Conservation (phyloP, 2,113 vertebrate species). For the Trogon melanurus region DNA sequence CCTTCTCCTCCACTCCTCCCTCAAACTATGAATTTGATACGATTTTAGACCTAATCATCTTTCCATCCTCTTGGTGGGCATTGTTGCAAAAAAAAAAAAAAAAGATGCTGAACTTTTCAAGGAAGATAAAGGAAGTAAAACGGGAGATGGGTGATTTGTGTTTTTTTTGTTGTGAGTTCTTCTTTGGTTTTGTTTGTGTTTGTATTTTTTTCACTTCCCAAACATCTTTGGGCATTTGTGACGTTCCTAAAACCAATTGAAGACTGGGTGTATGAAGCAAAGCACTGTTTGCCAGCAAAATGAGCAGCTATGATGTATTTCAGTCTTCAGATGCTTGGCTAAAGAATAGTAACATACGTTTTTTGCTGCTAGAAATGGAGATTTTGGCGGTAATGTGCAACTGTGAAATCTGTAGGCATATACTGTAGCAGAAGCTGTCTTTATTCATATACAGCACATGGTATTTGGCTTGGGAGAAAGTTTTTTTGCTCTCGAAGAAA, state of each 20-base stretch:
- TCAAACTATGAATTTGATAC: neutral
- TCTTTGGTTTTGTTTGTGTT: neutral
- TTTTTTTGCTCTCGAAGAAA: neutral
- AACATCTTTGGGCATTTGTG: neutral
- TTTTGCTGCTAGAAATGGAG: conserved; percentile 49
- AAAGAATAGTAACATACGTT: conserved; percentile 37
- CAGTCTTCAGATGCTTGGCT: conserved; percentile 47
- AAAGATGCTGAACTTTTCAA: neutral
- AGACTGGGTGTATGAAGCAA: neutral
- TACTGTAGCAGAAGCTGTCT: conserved; percentile 53
- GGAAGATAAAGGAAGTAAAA: neutral
- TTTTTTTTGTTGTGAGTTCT: neutral
- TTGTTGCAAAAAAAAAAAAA: neutral
- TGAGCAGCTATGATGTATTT: conserved; percentile 44
- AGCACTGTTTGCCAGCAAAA: conserved; percentile 36
- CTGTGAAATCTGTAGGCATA: conserved; percentile 63
- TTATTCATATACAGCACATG: conserved; percentile 57
- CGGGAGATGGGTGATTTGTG: neutral
- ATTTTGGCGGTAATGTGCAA: conserved; percentile 48
- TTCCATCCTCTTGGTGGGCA: neutral
- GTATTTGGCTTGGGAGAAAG: conserved; percentile 31
- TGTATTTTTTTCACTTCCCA: neutral
- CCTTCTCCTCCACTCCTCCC: neutral
- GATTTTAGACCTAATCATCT: neutral
- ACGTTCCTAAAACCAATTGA: neutral